These are phyloP conservation scores for Theretra japonica DNA, from an alignment of 2,888 invertebrate genomes.

Conservation along the genomic window DNA sequence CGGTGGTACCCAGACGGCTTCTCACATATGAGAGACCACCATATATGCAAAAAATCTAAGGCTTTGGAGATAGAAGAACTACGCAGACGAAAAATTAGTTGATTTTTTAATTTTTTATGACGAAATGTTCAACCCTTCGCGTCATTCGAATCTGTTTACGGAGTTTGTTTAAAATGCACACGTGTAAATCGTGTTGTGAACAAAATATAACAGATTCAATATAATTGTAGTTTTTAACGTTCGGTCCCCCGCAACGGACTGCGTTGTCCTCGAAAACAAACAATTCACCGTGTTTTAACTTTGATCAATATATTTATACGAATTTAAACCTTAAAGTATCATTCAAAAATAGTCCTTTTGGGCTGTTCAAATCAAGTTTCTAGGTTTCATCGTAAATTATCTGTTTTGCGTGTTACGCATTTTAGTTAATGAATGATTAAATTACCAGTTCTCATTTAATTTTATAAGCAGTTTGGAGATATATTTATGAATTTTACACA, in stretches of 20 bases:
- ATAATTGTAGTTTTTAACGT: slow-evolving; percentile 48
- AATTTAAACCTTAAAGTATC: neutral
- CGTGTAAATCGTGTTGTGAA: slow-evolving; percentile 38
- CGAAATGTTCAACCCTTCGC: slow-evolving; percentile 11
- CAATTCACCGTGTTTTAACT: slow-evolving; percentile 4
- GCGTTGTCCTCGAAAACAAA: slow-evolving; percentile 53
- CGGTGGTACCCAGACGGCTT: no score
- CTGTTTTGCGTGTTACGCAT: neutral
- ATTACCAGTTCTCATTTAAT: neutral
- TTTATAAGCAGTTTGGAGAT: neutral
- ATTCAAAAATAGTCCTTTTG: neutral
- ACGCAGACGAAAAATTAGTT: no score
- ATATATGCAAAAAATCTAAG: no score
- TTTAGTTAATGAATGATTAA: neutral
- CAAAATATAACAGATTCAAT: slow-evolving; percentile 57
- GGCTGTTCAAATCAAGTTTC: neutral
- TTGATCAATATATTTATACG: slow-evolving; percentile 23
- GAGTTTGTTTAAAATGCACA: slow-evolving; percentile 49
- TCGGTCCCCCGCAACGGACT: slow-evolving; percentile 54
- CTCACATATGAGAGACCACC: no score
- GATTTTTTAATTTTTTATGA: neutral
- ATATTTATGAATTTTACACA: neutral
- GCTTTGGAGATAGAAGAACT: no score
- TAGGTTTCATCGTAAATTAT: neutral
- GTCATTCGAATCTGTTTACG: slow-evolving; percentile 31